Evolutionary conservation across 2,113 vertebrate species (phyloP).

Genomic region (Anas platyrhynchos): DNA sequence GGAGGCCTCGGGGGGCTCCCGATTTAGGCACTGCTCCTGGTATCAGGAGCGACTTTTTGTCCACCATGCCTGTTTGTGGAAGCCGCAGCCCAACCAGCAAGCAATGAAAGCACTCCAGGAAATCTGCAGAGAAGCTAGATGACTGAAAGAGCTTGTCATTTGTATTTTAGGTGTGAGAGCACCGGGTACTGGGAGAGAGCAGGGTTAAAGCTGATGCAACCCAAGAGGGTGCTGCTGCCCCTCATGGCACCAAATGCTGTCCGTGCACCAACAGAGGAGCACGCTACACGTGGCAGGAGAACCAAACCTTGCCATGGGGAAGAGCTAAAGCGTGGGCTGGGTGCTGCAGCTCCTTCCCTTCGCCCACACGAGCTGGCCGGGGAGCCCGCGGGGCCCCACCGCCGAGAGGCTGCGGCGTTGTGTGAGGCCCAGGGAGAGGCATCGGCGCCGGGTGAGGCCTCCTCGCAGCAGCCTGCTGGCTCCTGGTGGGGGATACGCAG

Average conservation of each 20-base stretch:
- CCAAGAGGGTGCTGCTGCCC: not conserved
- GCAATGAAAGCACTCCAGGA: not conserved
- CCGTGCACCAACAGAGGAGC: not conserved
- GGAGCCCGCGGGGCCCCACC: not conserved
- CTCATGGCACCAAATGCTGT: too few species aligned
- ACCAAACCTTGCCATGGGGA: not conserved
- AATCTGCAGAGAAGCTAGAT: not conserved
- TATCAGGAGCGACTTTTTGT: not conserved
- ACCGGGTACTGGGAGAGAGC: not conserved
- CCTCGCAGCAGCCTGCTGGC: not conserved
- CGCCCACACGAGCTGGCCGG: not conserved
- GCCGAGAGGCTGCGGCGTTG: not conserved
- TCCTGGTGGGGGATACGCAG: not conserved
- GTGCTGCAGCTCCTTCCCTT: not conserved
- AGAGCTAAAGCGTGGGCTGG: not conserved
- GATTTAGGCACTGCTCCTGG: not conserved
- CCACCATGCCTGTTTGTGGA: not conserved
- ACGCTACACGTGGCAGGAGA: not conserved
- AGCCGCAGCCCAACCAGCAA: not conserved
- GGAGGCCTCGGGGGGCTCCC: not conserved
- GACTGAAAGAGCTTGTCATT: not conserved
- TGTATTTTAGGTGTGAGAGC: not conserved
- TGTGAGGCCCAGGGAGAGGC: not conserved
- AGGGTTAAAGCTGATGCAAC: accelerated
- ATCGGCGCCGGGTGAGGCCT: not conserved